These are phyloP conservation scores for Drosophila asahinai DNA, from an alignment of 1,140 invertebrate species.

Conservation along the genomic window DNA sequence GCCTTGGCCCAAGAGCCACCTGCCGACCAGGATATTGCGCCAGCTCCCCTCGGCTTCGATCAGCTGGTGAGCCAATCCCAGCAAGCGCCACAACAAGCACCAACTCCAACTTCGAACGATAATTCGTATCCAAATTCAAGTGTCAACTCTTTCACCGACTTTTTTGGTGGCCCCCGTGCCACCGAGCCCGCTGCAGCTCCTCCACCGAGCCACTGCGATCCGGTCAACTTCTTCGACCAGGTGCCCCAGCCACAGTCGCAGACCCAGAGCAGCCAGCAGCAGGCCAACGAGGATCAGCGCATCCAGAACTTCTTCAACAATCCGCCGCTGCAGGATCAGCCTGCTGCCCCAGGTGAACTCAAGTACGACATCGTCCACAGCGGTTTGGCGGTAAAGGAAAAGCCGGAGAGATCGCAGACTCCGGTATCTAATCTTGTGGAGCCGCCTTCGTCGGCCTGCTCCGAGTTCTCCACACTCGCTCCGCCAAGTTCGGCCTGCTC, in stretches of 20 bases:
- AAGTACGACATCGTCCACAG: slow-evolving; percentile 84
- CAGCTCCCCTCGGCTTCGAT: slow-evolving; percentile 68
- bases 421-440: slow-evolving; percentile 78
- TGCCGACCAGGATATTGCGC: not conserved
- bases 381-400: slow-evolving; percentile 59
- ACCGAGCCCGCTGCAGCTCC: slow-evolving; percentile 1
- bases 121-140: slow-evolving; percentile 64
- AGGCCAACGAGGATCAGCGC: slow-evolving; percentile 72
- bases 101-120: slow-evolving; percentile 23
- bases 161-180: slow-evolving; percentile 37
- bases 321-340: slow-evolving; percentile 77
- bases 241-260: slow-evolving; percentile 31
- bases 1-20: slow-evolving; percentile 34
- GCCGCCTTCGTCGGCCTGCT: slow-evolving; percentile 81
- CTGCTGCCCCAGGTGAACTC: slow-evolving; percentile 68
- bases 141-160: slow-evolving; percentile 62
- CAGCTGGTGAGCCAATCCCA: slow-evolving; percentile 54
- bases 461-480: slow-evolving; percentile 69
- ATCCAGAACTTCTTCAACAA: slow-evolving; percentile 85
- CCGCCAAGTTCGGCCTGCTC: slow-evolving; percentile 83
- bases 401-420: slow-evolving; percentile 66
- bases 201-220: slow-evolving; percentile 14
- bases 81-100: slow-evolving; percentile 48
- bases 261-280: slow-evolving; percentile 25
- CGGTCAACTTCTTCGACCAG: slow-evolving; percentile 69